Percentiles rank a stretch among this genome's conserved stretches.
Evolutionary conservation across 2,888 invertebrate genomes (phyloP).

Genomic region (Ornithoptera priamus): DNA sequence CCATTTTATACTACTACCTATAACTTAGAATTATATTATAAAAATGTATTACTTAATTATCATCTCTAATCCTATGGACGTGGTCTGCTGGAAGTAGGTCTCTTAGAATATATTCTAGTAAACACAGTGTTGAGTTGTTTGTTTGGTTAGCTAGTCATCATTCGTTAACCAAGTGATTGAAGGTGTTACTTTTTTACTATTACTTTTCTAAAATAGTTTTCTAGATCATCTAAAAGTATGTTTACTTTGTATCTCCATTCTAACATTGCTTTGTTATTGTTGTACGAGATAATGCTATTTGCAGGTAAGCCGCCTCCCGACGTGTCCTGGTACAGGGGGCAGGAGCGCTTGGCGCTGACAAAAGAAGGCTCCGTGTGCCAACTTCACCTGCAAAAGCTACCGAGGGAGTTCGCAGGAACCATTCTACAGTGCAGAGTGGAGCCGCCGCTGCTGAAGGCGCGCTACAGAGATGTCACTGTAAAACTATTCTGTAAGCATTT

Average conservation of each 20-base stretch:
- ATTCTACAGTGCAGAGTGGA: conserved; percentile 89
- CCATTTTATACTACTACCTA: too few species aligned
- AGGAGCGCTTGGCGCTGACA: conserved; percentile 86
- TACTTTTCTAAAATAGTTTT: too few species aligned
- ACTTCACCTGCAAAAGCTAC: conserved; percentile 85
- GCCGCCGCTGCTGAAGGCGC: conserved; percentile 84
- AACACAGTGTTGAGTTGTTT: too few species aligned
- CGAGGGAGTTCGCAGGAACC: conserved; percentile 85
- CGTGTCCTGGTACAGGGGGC: conserved; percentile 91
- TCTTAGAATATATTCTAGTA: too few species aligned
- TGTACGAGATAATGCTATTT: conserved; percentile 15
- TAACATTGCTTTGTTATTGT: conserved; percentile 6
- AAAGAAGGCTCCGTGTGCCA: conserved; percentile 88
- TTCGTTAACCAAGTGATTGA: too few species aligned
- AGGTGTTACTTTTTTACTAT: too few species aligned
- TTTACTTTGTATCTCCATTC: background rate
- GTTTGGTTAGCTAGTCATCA: too few species aligned
- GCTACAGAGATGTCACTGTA: conserved; percentile 86
- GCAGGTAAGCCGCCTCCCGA: conserved; percentile 90
- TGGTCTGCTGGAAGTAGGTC: too few species aligned
- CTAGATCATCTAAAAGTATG: too few species aligned
- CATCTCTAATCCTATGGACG: too few species aligned
- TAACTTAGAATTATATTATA: too few species aligned
- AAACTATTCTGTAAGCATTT: conserved; percentile 84
- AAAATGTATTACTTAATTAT: too few species aligned